Base-by-base conservation (phyloP, 2,888 invertebrate species). In the Catotricha subobsoleta region DNA sequence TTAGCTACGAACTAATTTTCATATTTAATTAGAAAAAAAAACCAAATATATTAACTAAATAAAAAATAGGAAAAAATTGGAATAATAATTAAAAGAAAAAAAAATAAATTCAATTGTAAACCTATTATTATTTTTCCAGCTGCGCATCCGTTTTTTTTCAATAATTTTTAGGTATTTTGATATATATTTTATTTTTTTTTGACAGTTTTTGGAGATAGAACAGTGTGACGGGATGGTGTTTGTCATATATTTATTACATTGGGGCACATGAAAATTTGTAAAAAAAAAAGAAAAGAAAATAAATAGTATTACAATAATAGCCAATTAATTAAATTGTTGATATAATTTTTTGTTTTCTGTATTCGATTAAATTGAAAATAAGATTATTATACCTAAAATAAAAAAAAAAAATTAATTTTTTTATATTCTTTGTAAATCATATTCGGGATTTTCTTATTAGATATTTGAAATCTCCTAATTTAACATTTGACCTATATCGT, bases 121-220 rank as follows among this genome's bases (percentile, higher is more conserved):
- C 68, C 68, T 67, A 68, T 68, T 50, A 67, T 63, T 55, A 67
- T 61, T 62, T 65, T 66, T 59, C 65, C 65, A 47, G 55, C 58
- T 58, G 55, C 42, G 30, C 35, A 23, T 40, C 31, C 31, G 16
- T 38, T 6, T 39, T 15, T 28, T n/a, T 39, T 7, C n/a, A n/a
- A 18, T 35, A 18, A 16, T 34, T 34, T 34, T 21, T 34, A 20
- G 9, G 18, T 31, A 18, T 33, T 33, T 33, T 4, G 3, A n/a
- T 34, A 20, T 34, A 21, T 25, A 8, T 25, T 7, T 25, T 25
- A 21, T 4, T 34, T 34, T n/a, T n/a, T n/a, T n/a, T n/a, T n/a
- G n/a, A n/a, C n/a, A n/a, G n/a, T n/a, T n/a, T n/a, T n/a, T n/a
- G n/a, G 34, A 34, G 21, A 13, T 34, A 20, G 34, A 21, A 21